Evolutionary conservation across 2,888 invertebrate species (phyloP).

Genomic region (Troglohyphantes excavatus): DNA sequence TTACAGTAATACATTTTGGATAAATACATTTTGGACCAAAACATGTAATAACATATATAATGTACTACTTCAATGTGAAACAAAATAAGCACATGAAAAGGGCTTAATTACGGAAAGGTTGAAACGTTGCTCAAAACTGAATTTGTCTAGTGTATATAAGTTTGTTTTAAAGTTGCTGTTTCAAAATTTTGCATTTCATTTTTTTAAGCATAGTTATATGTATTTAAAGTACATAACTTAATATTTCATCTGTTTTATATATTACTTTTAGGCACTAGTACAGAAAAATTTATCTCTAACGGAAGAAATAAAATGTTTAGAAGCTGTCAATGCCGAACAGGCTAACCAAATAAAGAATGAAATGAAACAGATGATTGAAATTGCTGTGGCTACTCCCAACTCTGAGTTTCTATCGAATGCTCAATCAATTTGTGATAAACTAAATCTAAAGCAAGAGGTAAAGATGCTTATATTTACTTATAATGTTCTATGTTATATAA

Average conservation of each 20-base stretch:
- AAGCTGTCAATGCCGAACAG: slow-evolving; percentile 77
- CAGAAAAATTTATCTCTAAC: slow-evolving; percentile 40
- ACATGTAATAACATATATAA: no score
- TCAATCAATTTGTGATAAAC: slow-evolving; percentile 77
- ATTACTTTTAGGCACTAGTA: slow-evolving; percentile 39
- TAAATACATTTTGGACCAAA: no score
- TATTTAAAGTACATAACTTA: not conserved
- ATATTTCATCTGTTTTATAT: not conserved
- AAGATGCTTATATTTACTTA: not conserved
- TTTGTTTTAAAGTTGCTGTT: no score
- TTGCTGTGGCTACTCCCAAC: slow-evolving; percentile 24
- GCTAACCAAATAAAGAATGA: slow-evolving; percentile 68
- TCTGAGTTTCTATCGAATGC: slow-evolving; percentile 68
- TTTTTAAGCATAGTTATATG: no score
- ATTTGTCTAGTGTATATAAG: no score
- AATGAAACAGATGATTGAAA: slow-evolving; percentile 52
- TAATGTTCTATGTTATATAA: not conserved
- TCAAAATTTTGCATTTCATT: no score
- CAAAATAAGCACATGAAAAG: no score
- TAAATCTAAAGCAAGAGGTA: slow-evolving; percentile 77
- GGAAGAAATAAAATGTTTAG: slow-evolving; percentile 62
- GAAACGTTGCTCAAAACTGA: no score
- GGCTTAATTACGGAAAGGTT: no score
- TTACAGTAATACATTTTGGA: no score
- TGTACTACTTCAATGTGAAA: no score